These are phyloP conservation scores for Pseudococcus longispinus DNA, from an alignment of 2,888 invertebrate genomes.

Conservation along the genomic window DNA sequence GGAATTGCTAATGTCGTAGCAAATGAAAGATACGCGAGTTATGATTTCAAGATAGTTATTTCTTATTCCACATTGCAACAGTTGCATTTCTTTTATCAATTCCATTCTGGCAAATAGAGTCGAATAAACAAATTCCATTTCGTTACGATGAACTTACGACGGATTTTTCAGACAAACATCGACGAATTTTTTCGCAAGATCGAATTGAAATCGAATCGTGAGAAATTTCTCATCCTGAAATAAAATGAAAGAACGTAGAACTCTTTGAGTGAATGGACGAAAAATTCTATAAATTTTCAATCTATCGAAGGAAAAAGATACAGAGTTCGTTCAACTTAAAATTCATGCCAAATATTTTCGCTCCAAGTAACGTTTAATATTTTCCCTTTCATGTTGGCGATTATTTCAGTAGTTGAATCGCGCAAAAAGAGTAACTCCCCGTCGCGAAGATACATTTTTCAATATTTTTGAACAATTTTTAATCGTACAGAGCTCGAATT, in stretches of 20 bases:
- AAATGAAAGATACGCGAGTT: neutral
- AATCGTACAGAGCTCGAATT: neutral
- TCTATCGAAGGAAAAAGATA: neutral
- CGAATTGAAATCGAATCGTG: neutral
- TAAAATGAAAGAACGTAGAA: neutral
- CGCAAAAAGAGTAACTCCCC: neutral
- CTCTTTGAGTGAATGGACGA: neutral
- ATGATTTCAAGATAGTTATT: neutral
- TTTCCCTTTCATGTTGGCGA: neutral
- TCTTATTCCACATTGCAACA: neutral
- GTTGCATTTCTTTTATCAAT: neutral
- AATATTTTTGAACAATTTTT: neutral
- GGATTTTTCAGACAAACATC: neutral
- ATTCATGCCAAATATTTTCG: conserved; percentile 13
- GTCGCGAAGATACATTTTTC: neutral
- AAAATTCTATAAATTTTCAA: neutral
- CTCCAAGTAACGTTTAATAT: neutral
- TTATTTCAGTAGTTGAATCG: neutral
- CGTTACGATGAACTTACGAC: neutral
- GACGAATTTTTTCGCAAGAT: neutral
- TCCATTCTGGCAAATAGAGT: neutral
- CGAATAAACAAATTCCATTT: neutral
- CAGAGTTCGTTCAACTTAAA: neutral
- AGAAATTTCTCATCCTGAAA: neutral
- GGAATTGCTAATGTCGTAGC: neutral